Evolutionary conservation across 2,113 vertebrate genomes (phyloP).

Genomic region (Gallinago paraguaiae): DNA sequence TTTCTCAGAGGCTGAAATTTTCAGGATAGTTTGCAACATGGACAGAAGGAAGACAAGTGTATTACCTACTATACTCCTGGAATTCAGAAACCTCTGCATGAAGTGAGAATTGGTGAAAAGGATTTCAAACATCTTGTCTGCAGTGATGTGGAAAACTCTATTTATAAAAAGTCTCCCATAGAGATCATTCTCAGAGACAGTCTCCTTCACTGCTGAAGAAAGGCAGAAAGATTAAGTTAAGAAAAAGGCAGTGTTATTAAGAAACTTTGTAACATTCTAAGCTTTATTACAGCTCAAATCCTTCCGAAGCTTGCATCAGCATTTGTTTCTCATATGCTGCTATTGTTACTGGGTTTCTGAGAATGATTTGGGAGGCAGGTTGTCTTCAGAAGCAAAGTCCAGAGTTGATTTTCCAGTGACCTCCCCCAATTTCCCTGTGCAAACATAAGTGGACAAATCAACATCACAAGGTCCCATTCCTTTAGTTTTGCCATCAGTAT

Average conservation of each 20-base stretch:
- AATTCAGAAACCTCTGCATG: constrained; percentile 81
- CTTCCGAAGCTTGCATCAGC: not conserved
- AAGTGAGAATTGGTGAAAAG: constrained; percentile 93
- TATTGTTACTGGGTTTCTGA: no score
- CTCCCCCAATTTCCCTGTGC: not conserved
- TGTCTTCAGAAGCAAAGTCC: not conserved
- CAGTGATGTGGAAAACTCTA: constrained; percentile 88
- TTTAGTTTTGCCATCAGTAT: not conserved
- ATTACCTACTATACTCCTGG: constrained; percentile 90
- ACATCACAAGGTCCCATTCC: not conserved
- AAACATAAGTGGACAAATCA: not conserved
- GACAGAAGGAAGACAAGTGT: not conserved
- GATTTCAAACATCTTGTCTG: constrained; percentile 93
- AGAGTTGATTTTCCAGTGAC: not conserved
- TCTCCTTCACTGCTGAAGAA: constrained; percentile 77
- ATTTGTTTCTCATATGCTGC: not conserved
- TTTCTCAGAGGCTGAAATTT: not conserved
- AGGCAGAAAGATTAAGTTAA: constrained; percentile 42
- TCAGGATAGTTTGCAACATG: not conserved
- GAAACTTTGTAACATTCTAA: not conserved
- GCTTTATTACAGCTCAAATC: not conserved
- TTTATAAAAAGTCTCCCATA: constrained; percentile 89
- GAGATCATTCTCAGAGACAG: constrained; percentile 72
- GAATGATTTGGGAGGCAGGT: not conserved
- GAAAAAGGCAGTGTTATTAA: not conserved